Evolutionary conservation across 2,888 invertebrate species (phyloP).

Genomic region (Heteromurus nitidus): DNA sequence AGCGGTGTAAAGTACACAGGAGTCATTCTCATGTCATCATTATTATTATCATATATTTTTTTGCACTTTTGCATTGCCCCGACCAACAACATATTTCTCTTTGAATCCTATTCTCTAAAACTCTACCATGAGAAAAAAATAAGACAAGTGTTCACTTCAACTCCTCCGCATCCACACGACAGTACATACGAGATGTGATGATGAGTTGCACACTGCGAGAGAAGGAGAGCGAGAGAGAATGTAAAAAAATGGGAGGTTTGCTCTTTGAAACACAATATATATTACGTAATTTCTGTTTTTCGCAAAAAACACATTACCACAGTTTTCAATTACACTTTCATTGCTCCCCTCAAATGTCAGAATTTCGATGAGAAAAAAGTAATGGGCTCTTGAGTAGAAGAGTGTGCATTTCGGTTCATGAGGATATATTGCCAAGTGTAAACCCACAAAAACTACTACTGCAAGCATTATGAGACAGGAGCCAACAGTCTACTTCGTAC

Average conservation of each 20-base stretch:
- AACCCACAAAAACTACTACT: too few relatives aligned
- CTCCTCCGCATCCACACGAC: too few relatives aligned
- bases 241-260: constrained; percentile 30
- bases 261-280: constrained; percentile 35
- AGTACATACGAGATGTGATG: too few relatives aligned
- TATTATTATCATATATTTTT: constrained; percentile 18
- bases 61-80: too few relatives aligned
- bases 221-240: neutral
- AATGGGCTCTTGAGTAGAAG: constrained; percentile 39
- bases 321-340: constrained; percentile 58
- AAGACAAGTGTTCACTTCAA: constrained; percentile 1
- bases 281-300: constrained; percentile 31
- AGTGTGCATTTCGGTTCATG: neutral
- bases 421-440: too few relatives aligned
- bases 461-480: too few relatives aligned
- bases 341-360: constrained; percentile 54
- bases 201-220: too few relatives aligned
- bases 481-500: too few relatives aligned
- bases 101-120: too few relatives aligned
- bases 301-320: constrained; percentile 44
- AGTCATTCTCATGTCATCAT: constrained; percentile 53
- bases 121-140: too few relatives aligned
- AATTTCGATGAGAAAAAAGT: constrained; percentile 55
- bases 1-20: constrained; percentile 22
- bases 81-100: too few relatives aligned